A percentile compares a stretch with the other conserved stretches of the same genome.
These are phyloP conservation scores for Mormyrus lacerda DNA, from an alignment of 2,113 vertebrate genomes.

Conservation along the genomic window DNA sequence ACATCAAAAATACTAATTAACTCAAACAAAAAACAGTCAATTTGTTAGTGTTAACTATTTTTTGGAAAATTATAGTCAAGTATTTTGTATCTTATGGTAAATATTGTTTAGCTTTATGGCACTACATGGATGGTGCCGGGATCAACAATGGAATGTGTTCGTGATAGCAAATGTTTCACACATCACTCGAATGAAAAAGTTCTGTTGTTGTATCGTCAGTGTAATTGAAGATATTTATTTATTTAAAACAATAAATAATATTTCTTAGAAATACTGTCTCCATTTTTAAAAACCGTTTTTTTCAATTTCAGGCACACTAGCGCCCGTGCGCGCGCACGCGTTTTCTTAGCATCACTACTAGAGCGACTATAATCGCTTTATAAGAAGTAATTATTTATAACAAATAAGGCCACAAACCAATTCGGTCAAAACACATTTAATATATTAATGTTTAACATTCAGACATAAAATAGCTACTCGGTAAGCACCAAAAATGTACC, in stretches of 20 bases:
- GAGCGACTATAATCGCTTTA: neutral
- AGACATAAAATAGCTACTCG: neutral
- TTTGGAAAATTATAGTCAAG: constrained; percentile 33
- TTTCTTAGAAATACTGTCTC: constrained; percentile 51
- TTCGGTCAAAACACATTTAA: neutral
- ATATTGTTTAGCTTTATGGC: constrained; percentile 41
- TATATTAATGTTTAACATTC: neutral
- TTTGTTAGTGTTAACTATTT: constrained; percentile 43
- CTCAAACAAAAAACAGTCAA: constrained; percentile 31
- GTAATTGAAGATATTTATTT: constrained; percentile 96
- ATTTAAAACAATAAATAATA: constrained; percentile 81
- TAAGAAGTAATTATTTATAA: neutral
- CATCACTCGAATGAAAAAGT: constrained; percentile 36
- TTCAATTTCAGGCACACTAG: neutral
- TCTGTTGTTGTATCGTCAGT: constrained; percentile 64
- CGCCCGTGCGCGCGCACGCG: neutral
- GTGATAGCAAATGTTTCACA: constrained; percentile 25
- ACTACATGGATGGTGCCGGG: constrained; percentile 41
- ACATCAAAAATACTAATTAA: constrained; percentile 16
- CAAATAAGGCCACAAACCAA: neutral
- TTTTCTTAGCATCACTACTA: neutral
- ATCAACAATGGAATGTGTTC: constrained; percentile 29
- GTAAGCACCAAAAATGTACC: neutral
- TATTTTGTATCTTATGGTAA: constrained; percentile 49
- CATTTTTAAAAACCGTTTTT: constrained; percentile 20